These are phyloP conservation scores for Choloepus didactylus DNA, from an alignment of 2,797 vertebrate genomes.

Conservation along the genomic window DNA sequence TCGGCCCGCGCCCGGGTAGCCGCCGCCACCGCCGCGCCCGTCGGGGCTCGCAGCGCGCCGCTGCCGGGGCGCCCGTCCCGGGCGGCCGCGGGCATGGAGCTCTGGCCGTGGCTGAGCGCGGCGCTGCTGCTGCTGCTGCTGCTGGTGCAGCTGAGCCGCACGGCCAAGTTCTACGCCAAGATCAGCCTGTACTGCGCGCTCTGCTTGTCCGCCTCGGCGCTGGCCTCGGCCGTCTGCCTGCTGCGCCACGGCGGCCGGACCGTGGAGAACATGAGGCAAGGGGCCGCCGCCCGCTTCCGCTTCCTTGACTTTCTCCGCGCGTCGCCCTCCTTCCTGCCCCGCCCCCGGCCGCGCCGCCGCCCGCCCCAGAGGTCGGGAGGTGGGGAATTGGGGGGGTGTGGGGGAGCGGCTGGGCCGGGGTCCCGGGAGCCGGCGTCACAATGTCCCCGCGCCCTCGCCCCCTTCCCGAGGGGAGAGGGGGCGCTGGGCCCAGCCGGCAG, in stretches of 20 bases:
- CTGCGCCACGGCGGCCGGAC: slow-evolving; percentile 95
- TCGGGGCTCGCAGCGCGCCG: not conserved
- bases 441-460: not conserved
- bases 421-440: slow-evolving; percentile 28
- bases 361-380: not conserved
- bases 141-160: slow-evolving; percentile 90
- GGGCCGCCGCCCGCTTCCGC: slow-evolving; percentile 72
- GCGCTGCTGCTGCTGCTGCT: slow-evolving; percentile 89
- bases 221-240: slow-evolving; percentile 90
- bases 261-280: slow-evolving; percentile 96
- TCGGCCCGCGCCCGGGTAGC: not conserved
- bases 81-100: slow-evolving; percentile 68
- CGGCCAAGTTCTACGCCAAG: slow-evolving; percentile 92
- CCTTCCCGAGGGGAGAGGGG: not conserved
- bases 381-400: not conserved
- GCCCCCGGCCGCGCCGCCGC: not conserved
- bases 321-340: slow-evolving; percentile 65
- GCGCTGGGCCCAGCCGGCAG: not conserved
- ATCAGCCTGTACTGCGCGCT: slow-evolving; percentile 92
- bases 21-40: not conserved
- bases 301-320: slow-evolving; percentile 64
- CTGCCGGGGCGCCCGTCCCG: not conserved
- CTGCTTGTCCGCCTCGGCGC: slow-evolving; percentile 89
- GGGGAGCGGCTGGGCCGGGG: not conserved
- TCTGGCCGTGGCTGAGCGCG: slow-evolving; percentile 81